phyloP scores from a whole-genome alignment of 2,797 vertebrate species.

The Coendou prehensilis region DNA sequence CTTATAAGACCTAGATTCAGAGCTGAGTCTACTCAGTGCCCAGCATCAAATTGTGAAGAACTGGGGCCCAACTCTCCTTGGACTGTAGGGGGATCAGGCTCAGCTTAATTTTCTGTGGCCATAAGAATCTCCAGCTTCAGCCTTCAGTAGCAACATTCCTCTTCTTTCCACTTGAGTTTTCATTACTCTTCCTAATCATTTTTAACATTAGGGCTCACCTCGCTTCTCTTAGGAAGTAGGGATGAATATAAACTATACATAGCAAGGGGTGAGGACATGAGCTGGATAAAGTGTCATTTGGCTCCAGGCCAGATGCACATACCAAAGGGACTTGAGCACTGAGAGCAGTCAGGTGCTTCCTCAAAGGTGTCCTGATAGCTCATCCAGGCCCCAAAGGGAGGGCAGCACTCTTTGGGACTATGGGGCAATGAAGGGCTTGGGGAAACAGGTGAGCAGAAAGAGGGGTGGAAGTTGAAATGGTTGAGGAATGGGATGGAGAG shows the following conservation, averaged over 20 bases:
- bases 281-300: background rate
- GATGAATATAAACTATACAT: background rate
- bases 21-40: background rate
- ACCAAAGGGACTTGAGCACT: rapidly evolving
- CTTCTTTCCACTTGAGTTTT: background rate
- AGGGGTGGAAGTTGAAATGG: no score
- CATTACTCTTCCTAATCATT: background rate
- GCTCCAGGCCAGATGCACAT: background rate
- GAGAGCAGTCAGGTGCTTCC: background rate
- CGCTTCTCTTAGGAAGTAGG: background rate
- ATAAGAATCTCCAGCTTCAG: background rate
- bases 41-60: no score
- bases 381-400: background rate
- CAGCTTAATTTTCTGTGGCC: background rate
- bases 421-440: background rate
- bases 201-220: background rate
- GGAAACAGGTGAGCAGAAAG: rapidly evolving
- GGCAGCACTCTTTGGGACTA: background rate
- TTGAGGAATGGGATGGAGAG: background rate
- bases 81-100: background rate
- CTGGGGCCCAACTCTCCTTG: background rate
- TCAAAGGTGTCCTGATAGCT: background rate
- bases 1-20: background rate
- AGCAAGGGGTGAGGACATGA: rapidly evolving
- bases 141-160: rapidly evolving